Percentiles rank a stretch among this genome's conserved stretches.
phyloP scores from a whole-genome alignment of 2,797 vertebrate genomes.

The Leuciscus waleckii region DNA sequence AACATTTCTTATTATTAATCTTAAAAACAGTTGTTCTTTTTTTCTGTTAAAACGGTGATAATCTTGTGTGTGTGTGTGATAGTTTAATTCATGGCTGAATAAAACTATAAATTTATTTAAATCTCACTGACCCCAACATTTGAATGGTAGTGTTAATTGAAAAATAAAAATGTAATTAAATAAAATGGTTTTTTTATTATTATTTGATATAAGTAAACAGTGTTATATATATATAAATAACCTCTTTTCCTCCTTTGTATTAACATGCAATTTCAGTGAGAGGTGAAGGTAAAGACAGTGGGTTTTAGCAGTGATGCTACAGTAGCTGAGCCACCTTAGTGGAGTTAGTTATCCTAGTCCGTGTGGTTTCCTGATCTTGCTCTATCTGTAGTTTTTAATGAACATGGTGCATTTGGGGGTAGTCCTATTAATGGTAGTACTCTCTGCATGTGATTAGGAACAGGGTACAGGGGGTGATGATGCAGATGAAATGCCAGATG shows the following conservation, averaged over 20 bases:
- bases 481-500: conserved; percentile 85
- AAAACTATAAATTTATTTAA: background rate
- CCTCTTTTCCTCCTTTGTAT: background rate
- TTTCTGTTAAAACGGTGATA: too few species aligned
- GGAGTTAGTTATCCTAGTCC: background rate
- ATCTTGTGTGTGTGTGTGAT: too few species aligned
- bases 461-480: conserved; percentile 75
- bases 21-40: too few species aligned
- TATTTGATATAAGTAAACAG: background rate
- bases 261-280: conserved; percentile 11
- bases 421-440: conserved; percentile 9
- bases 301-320: conserved; percentile 5
- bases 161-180: background rate
- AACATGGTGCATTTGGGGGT: background rate
- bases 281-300: conserved; percentile 9
- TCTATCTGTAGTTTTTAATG: background rate
- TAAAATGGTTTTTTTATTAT: background rate
- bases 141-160: too few species aligned
- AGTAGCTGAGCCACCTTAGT: conserved; percentile 4
- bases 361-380: conserved; percentile 10
- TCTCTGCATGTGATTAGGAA: conserved; percentile 71
- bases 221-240: too few species aligned
- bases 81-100: background rate
- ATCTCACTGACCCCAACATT: too few species aligned
- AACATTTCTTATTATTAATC: too few species aligned